Evolutionary conservation across 2,797 vertebrate genomes (phyloP).

Genomic region (Salmo trutta): DNA sequence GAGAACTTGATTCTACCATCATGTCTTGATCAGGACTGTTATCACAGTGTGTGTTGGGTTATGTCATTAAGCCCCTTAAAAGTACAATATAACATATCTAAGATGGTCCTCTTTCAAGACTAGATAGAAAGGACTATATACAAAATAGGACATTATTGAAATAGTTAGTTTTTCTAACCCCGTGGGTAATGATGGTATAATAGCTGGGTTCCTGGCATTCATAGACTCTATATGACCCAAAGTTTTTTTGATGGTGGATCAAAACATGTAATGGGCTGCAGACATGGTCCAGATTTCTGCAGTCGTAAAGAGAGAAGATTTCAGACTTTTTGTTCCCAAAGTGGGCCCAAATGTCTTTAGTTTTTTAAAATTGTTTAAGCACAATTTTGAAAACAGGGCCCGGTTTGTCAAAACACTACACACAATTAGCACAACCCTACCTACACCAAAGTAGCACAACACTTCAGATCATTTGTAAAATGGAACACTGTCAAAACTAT

Average conservation of each 20-base stretch:
- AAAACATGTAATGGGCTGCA: neutral
- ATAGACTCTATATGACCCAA: neutral
- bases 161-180: neutral
- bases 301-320: neutral
- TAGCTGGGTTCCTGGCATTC: neutral
- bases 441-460: no score
- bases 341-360: neutral
- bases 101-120: neutral
- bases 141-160: no score
- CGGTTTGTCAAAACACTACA: no score
- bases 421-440: no score
- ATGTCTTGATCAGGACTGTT: slow-evolving; percentile 29
- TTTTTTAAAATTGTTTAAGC: no score
- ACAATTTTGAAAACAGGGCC: no score
- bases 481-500: no score
- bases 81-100: neutral
- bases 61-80: neutral
- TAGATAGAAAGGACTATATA: neutral
- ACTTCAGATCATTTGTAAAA: no score
- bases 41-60: slow-evolving; percentile 12
- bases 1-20: slow-evolving; percentile 12
- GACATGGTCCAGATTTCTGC: slow-evolving; percentile 4
- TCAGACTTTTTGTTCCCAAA: neutral
- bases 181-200: no score
- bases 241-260: neutral